Evolutionary conservation across 2,113 vertebrate species (phyloP).

Genomic region (Ammospiza nelsoni): DNA sequence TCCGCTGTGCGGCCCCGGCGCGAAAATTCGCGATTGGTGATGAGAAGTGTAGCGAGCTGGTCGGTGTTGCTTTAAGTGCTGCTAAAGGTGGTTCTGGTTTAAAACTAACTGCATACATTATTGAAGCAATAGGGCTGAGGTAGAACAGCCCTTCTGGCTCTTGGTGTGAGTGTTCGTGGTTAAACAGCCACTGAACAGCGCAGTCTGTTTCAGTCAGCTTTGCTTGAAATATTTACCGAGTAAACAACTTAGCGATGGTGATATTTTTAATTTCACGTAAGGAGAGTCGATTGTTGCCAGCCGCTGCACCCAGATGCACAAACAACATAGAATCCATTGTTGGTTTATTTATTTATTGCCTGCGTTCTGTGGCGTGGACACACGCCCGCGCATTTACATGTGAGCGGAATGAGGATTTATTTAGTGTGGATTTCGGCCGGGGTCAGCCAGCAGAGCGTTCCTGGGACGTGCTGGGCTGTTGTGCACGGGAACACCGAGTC

Average conservation of each 20-base stretch:
- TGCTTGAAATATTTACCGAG: no score
- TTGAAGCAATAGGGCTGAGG: background rate
- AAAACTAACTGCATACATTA: accelerated
- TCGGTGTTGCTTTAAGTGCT: background rate
- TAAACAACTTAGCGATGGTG: accelerated
- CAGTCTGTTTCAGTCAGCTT: background rate
- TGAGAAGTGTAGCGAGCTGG: accelerated
- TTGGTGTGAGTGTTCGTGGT: accelerated
- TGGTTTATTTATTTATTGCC: background rate
- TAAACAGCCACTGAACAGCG: accelerated
- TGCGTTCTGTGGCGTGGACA: background rate
- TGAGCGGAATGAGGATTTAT: background rate
- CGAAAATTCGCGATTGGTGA: accelerated
- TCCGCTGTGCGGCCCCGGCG: accelerated
- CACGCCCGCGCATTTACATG: background rate
- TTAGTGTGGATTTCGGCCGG: background rate
- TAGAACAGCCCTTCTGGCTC: background rate
- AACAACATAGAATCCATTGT: background rate
- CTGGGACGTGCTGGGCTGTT: background rate
- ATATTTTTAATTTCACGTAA: background rate
- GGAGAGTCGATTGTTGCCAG: background rate
- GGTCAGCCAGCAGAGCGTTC: background rate
- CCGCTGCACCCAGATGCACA: background rate
- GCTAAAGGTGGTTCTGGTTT: no score
- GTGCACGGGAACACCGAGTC: background rate